Conservation (phyloP, 2,888 invertebrate genomes). For the Glaucopsyche alexis region DNA sequence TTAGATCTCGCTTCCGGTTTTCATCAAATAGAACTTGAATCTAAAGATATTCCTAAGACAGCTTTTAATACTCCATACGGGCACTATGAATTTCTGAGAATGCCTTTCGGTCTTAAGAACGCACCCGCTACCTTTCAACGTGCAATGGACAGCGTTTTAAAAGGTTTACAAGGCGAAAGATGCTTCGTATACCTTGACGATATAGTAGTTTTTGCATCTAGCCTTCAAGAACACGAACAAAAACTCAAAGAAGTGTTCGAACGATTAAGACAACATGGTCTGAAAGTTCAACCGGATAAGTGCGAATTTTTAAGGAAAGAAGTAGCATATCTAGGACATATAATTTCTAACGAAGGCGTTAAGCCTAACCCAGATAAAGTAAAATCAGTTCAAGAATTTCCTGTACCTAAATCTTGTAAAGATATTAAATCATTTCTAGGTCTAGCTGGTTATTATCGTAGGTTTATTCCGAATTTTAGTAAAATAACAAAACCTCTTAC, state of each 20-base stretch:
- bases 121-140: constrained; percentile 48
- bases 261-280: constrained; percentile 39
- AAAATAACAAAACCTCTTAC: constrained; percentile 47
- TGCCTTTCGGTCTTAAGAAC: constrained; percentile 47
- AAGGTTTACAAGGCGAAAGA: constrained; percentile 40
- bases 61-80: constrained; percentile 45
- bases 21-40: constrained; percentile 38
- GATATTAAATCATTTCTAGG: constrained; percentile 49
- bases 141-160: constrained; percentile 42
- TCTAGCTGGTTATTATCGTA: constrained; percentile 47
- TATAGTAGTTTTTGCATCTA: constrained; percentile 44
- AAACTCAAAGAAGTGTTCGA: constrained; percentile 46
- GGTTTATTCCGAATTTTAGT: constrained; percentile 44
- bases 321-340: constrained; percentile 53
- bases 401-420: constrained; percentile 44
- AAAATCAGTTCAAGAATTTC: constrained; percentile 42
- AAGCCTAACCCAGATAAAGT: constrained; percentile 51
- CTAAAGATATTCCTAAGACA: constrained; percentile 44
- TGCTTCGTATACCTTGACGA: constrained; percentile 48
- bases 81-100: constrained; percentile 44
- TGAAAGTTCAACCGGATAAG: constrained; percentile 50
- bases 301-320: constrained; percentile 48
- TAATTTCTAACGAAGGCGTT: constrained; percentile 49
- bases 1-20: constrained; percentile 41
- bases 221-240: constrained; percentile 47